Evolutionary conservation across 2,797 vertebrate species (phyloP), one percentile per base, ranked within the genome.

Genomic region (Merluccius polli): DNA sequence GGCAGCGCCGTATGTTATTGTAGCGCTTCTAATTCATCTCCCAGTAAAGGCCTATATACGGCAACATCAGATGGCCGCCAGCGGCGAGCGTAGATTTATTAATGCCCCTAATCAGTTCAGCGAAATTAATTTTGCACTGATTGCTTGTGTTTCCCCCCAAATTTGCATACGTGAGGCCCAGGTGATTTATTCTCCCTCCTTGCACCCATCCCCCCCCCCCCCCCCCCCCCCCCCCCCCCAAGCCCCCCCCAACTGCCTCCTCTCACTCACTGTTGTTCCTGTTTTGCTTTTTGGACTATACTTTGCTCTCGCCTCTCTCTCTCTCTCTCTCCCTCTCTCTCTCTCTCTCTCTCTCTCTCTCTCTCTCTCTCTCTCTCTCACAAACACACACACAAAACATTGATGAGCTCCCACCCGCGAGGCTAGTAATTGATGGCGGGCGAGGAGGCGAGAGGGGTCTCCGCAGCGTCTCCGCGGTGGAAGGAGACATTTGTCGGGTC

Each of bases 101-200:
- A 96, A 96, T 95, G 94, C 94, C 95, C 95, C 95, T 95, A 95
- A 96, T 96, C 95, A 96, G 95, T 94, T 94, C 95, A 94, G 94
- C 94, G 93, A 96, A 96, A 96, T 96, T 96, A 96, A 96, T 96
- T 96, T 96, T 93, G 94, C 93, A 94, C 94, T 95, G 95, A 96
- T 95, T 96, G 94, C 94, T 95, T 94, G 94, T 71, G 71, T 78
- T 78, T 95, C 93, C 94, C 94, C 92, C 44, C 44, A 92, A 95
- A 96, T 96, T 95, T 96, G 95, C 95, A 95, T 96, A 95, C 93
- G 93, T 93, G 95, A 95, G 95, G 94, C 90, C 91, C 92, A 94
- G 94, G 94, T 94, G 94, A 95, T 95, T 95, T 95, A 95, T 95
- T 95, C 95, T 94, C 93, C 63, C 71, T 41, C 65, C 65, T 30